Evolutionary conservation across 2,113 vertebrate species (phyloP), one percentile per base, ranked within the genome.

Genomic region (Menura novaehollandiae): DNA sequence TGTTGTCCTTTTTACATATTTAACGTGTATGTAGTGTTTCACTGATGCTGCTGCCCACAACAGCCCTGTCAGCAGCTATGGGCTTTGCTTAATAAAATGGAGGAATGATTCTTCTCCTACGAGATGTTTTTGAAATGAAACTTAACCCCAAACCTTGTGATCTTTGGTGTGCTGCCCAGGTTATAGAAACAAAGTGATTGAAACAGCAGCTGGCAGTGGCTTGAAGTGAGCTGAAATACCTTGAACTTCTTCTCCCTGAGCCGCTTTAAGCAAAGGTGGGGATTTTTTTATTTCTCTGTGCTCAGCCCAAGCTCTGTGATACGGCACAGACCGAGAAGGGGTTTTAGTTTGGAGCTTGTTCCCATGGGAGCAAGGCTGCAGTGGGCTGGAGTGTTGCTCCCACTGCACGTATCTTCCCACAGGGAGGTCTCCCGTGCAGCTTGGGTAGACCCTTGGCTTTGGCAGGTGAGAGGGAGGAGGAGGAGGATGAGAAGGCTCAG

Each of bases 91-190:
- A 81, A 84, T 87, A 27, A 91, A 87, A 93, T 75, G 93, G 88
- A 84, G 83, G 95, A 84, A 51, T 5, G 35, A 69, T 93, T 92
- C 91, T 78, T 81, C 72, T 95, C 63, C 63, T 73, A 1, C 0
- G 5, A 93, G 77, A 60, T 56, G 88, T 15, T 85, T 96, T 90
- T 67, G 58, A 89, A 91, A 87, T 79, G 80, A 89, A 95, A 96
- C 47, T 46, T 89, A 89, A 96, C 81, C 80, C 73, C 86, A 82
- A 60, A 93, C 86, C 91, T 84, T 92, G 91, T 96, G 89, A 81
- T 96, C 87, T 86, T 97, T 97, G 95, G 88, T 94, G 71, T 43
- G 51, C 66, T 96, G 91, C 92, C 91, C 91, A 93, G 83, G 85
- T 60, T 72, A 20, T 39, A 53, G 86, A 78, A 95, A 84, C 69